phyloP scores from a whole-genome alignment of 2,797 vertebrate genomes.

The Holocentrus rufus region DNA sequence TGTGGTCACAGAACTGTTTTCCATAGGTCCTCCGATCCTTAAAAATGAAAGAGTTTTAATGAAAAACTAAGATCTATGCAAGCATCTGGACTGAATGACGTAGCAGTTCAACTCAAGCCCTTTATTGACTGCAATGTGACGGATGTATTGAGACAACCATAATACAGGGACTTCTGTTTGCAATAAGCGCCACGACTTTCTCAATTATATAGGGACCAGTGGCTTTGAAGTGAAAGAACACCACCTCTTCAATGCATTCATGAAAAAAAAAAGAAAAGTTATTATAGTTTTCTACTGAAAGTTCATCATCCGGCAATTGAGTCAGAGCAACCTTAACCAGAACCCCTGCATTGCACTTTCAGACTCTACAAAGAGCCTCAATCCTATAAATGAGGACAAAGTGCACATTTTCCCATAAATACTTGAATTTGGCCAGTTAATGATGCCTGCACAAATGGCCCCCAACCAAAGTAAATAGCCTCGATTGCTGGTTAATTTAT shows the following conservation, averaged over 20 bases:
- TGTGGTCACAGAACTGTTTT: conserved; percentile 1
- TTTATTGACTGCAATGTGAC: conserved; percentile 62
- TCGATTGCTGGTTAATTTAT: conserved; percentile 82
- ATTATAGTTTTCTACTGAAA: conserved; percentile 73
- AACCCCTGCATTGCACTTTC: conserved; percentile 72
- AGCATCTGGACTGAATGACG: conserved; percentile 67
- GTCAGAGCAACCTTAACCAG: conserved; percentile 67
- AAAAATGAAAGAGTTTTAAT: conserved; percentile 34
- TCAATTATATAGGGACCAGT: conserved; percentile 71
- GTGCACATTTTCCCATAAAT: conserved; percentile 79
- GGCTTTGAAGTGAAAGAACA: conserved; percentile 77
- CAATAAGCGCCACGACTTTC: conserved; percentile 69
- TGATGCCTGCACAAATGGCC: conserved; percentile 79
- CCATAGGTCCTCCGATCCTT: background rate
- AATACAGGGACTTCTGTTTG: conserved; percentile 73
- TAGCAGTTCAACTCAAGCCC: conserved; percentile 43
- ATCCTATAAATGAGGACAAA: conserved; percentile 73
- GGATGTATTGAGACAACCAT: conserved; percentile 61
- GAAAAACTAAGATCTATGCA: conserved; percentile 10
- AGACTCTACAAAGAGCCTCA: conserved; percentile 74
- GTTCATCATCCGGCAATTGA: conserved; percentile 72
- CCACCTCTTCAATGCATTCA: conserved; percentile 74
- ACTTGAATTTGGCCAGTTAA: conserved; percentile 79
- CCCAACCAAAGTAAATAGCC: conserved; percentile 77
- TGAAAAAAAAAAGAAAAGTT: conserved; percentile 67